phyloP scores from a whole-genome alignment of 2,113 vertebrate species.

The Thunnus thynnus region DNA sequence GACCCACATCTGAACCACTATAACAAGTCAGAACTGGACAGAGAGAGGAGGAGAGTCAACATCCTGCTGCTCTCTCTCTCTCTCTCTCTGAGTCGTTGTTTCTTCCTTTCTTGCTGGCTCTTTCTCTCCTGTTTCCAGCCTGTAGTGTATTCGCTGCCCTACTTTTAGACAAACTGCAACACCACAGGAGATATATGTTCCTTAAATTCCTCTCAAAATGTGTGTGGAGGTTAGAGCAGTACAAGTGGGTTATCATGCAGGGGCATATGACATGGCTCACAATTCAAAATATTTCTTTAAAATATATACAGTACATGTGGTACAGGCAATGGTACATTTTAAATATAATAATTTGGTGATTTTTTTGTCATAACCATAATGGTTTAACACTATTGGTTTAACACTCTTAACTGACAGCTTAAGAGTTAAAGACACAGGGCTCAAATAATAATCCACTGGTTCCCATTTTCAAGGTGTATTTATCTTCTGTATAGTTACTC shows the following conservation, averaged over 20 bases:
- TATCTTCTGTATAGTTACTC: neutral
- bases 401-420: too few species aligned
- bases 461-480: neutral
- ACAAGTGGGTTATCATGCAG: neutral
- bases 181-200: constrained; percentile 51
- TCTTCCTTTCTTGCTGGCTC: constrained; percentile 30
- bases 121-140: constrained; percentile 51
- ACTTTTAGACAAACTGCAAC: constrained; percentile 67
- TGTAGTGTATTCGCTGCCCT: constrained; percentile 59
- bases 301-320: neutral
- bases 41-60: constrained; percentile 15
- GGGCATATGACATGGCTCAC: constrained; percentile 8
- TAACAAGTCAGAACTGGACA: constrained; percentile 35
- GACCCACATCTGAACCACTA: constrained; percentile 53
- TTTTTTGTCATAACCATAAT: too few species aligned
- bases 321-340: neutral
- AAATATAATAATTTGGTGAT: too few species aligned
- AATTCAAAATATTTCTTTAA: neutral
- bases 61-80: constrained; percentile 37
- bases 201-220: constrained; percentile 47
- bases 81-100: constrained; percentile 4
- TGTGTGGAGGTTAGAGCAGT: constrained; percentile 25
- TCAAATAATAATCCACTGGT: neutral
- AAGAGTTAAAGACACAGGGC: too few species aligned
- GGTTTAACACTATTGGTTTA: too few species aligned